phyloP scores from a whole-genome alignment of 2,888 invertebrate species.

The Scelioninae gen. 1 region DNA sequence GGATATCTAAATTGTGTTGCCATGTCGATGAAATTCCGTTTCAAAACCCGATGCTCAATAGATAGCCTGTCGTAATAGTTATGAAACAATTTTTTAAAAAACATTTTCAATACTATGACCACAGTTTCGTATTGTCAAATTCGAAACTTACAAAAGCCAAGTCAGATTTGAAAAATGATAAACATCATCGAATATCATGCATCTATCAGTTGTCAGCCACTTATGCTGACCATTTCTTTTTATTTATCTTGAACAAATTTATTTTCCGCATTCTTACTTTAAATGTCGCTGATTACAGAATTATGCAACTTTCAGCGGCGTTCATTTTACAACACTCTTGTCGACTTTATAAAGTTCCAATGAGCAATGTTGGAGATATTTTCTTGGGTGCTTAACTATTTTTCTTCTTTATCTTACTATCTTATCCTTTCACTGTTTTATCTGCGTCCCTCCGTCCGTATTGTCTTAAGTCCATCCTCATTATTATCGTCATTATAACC shows the following conservation, averaged over 20 bases:
- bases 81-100: background rate
- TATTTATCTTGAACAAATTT: background rate
- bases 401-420: constrained; percentile 45
- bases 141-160: background rate
- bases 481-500: constrained; percentile 59
- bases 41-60: background rate
- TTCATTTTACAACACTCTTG: constrained; percentile 51
- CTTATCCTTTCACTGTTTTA: constrained; percentile 43
- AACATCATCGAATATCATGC: no score
- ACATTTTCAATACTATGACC: background rate
- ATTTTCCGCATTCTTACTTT: constrained; percentile 17
- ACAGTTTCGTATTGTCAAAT: background rate
- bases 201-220: background rate
- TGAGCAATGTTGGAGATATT: constrained; percentile 47
- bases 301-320: constrained; percentile 42
- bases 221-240: background rate
- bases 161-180: background rate
- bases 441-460: constrained; percentile 28
- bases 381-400: constrained; percentile 38
- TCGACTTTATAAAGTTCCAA: constrained; percentile 49
- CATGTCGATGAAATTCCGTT: constrained; percentile 11
- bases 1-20: background rate
- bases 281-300: constrained; percentile 55
- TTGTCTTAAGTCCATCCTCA: constrained; percentile 53
- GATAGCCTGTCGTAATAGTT: background rate